Conservation (phyloP, 2,113 vertebrate species). For the Rhea americana region DNA sequence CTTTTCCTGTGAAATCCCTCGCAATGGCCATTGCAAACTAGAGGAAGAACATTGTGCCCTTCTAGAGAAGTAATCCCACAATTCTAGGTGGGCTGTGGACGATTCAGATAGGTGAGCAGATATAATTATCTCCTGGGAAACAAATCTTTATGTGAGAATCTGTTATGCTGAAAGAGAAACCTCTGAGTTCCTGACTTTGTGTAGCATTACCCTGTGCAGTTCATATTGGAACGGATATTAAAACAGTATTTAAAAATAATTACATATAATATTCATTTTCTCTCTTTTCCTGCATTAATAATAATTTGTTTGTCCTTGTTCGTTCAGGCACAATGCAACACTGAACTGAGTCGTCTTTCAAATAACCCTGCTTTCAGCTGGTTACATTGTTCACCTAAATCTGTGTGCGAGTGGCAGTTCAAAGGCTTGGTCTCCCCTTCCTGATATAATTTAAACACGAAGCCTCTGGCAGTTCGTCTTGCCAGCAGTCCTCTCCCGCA, state of each 20-base stretch:
- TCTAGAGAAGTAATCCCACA: fast-evolving
- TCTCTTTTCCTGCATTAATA: not conserved
- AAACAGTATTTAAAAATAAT: slow-evolving; percentile 11
- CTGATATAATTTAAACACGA: not conserved
- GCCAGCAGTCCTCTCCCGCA: not conserved
- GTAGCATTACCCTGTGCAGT: not conserved
- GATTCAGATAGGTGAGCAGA: not conserved
- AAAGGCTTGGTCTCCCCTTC: not conserved
- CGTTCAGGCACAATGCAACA: not conserved
- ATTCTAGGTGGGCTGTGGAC: not conserved
- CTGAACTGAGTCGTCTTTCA: not conserved
- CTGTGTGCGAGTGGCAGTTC: not conserved
- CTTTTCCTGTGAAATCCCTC: not conserved
- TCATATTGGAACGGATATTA: not conserved
- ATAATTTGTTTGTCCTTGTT: slow-evolving; percentile 11
- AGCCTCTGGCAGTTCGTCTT: not conserved
- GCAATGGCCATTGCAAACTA: not conserved
- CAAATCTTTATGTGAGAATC: not conserved
- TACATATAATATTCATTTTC: not conserved
- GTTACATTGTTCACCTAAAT: not conserved
- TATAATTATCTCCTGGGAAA: not conserved
- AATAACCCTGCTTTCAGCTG: not conserved
- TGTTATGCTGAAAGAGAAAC: not conserved
- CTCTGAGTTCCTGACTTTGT: not conserved
- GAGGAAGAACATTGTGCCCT: not conserved